Conservation (phyloP, 2,888 invertebrate species). For the Dioctria linearis region DNA sequence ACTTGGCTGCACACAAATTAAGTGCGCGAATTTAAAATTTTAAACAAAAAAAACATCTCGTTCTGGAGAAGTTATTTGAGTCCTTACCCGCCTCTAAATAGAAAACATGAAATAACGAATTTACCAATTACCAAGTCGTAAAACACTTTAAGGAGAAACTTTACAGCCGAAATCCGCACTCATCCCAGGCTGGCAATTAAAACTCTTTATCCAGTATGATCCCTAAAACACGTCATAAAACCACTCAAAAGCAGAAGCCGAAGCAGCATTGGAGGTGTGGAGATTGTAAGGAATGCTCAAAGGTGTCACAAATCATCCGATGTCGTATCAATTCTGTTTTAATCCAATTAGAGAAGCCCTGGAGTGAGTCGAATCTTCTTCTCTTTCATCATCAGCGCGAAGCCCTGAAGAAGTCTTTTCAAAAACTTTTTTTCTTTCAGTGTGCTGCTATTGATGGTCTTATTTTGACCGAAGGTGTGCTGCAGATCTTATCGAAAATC, state of each 20-base stretch:
- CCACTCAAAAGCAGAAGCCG: background rate
- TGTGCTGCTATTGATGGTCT: background rate
- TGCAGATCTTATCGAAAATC: constrained; percentile 11
- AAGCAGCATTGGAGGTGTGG: too few species aligned
- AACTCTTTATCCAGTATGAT: constrained; percentile 8
- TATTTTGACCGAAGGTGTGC: background rate
- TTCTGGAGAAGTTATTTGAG: too few species aligned
- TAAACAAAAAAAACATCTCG: too few species aligned
- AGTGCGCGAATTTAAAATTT: too few species aligned
- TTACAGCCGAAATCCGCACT: background rate
- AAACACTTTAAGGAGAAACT: constrained; percentile 11
- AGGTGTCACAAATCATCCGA: constrained; percentile 32
- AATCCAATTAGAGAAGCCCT: constrained; percentile 39
- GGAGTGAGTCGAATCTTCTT: background rate
- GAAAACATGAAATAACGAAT: too few species aligned
- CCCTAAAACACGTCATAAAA: background rate
- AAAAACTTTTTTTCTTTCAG: constrained; percentile 1
- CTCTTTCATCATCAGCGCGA: constrained; percentile 19
- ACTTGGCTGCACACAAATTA: too few species aligned
- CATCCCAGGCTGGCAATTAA: constrained; percentile 2
- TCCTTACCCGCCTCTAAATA: too few species aligned
- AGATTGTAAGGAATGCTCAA: background rate
- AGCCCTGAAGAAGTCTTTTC: background rate
- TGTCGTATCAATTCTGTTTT: constrained; percentile 11
- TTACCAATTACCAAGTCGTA: background rate